Evolutionary conservation across 2,888 invertebrate species (phyloP).

Genomic region (Lapara coniferarum): DNA sequence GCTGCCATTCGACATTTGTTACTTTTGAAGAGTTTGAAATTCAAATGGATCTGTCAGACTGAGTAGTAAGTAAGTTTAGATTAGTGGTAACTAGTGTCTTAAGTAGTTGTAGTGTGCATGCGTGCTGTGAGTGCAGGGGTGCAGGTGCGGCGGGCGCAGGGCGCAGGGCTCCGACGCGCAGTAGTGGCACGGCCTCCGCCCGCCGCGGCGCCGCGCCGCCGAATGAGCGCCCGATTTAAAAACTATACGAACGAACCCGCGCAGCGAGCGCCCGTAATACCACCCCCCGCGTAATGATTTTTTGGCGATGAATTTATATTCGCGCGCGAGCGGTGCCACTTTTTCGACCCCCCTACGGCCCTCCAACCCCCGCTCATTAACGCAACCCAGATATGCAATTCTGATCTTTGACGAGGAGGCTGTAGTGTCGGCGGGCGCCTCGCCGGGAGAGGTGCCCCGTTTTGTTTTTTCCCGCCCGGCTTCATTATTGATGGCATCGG

Average conservation of each 20-base stretch:
- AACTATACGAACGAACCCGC: slow-evolving; percentile 81
- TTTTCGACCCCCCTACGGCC: slow-evolving; percentile 79
- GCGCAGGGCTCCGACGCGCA: slow-evolving; percentile 46
- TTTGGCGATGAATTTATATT: slow-evolving; percentile 92
- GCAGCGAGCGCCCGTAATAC: slow-evolving; percentile 85
- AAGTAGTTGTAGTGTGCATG: slow-evolving; percentile 57
- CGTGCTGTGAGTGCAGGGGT: slow-evolving; percentile 56
- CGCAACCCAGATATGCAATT: slow-evolving; percentile 87
- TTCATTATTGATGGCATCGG: slow-evolving; percentile 84
- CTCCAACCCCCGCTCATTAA: slow-evolving; percentile 84
- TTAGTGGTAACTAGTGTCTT: slow-evolving; percentile 17
- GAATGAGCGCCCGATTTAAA: slow-evolving; percentile 83
- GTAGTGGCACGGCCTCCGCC: slow-evolving; percentile 68
- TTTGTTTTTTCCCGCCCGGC: slow-evolving; percentile 84
- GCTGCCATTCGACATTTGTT: not conserved
- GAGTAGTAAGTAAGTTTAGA: not conserved
- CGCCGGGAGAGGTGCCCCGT: slow-evolving; percentile 81
- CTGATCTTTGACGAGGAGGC: slow-evolving; percentile 86
- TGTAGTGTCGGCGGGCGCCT: slow-evolving; percentile 83
- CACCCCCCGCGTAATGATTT: slow-evolving; percentile 93
- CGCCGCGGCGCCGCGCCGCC: slow-evolving; percentile 76
- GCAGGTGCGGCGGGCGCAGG: slow-evolving; percentile 54
- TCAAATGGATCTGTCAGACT: not conserved
- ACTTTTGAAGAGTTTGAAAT: slow-evolving; percentile 6
- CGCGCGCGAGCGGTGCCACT: slow-evolving; percentile 86